Evolutionary conservation across 1,140 invertebrate species (phyloP).

Genomic region (Ptiloglossa arizonensis): DNA sequence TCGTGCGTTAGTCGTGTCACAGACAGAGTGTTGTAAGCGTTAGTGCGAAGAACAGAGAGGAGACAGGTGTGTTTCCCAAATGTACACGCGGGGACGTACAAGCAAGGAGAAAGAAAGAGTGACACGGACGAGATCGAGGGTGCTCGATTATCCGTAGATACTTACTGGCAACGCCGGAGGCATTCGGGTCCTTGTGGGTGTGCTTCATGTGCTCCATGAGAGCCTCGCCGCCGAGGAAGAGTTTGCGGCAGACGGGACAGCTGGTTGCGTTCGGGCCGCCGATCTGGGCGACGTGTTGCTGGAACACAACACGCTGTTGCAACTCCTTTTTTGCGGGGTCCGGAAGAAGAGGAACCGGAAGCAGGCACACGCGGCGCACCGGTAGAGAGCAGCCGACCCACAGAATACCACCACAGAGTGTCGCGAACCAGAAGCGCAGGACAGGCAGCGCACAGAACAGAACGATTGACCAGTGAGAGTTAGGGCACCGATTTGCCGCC

Average conservation of each 20-base stretch:
- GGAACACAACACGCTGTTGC: constrained; percentile 93
- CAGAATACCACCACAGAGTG: constrained; percentile 78
- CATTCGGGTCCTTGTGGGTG: constrained; percentile 95
- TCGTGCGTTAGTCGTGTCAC: constrained; percentile 25
- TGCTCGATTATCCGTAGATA: constrained; percentile 74
- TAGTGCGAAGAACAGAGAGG: not conserved
- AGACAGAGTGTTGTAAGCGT: constrained; percentile 4
- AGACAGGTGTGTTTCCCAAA: not conserved
- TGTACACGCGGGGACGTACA: not conserved
- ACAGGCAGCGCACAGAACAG: constrained; percentile 77
- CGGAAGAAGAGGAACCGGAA: constrained; percentile 70
- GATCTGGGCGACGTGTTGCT: constrained; percentile 95
- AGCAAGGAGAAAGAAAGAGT: constrained; percentile 51
- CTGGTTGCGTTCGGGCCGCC: constrained; percentile 94
- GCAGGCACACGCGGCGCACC: constrained; percentile 67
- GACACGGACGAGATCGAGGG: constrained; percentile 57
- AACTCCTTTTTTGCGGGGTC: constrained; percentile 86
- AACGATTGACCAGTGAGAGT: constrained; percentile 81
- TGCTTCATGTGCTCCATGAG: constrained; percentile 98
- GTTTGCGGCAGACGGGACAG: constrained; percentile 95
- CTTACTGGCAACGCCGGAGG: constrained; percentile 94
- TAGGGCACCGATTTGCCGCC: constrained; percentile 76
- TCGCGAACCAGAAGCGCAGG: constrained; percentile 80
- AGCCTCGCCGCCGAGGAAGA: constrained; percentile 94
- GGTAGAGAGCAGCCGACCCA: constrained; percentile 77